A percentile compares a stretch with the other conserved stretches of the same genome.
Conservation (phyloP, 2,888 invertebrate species). For the Clunio marinus region DNA sequence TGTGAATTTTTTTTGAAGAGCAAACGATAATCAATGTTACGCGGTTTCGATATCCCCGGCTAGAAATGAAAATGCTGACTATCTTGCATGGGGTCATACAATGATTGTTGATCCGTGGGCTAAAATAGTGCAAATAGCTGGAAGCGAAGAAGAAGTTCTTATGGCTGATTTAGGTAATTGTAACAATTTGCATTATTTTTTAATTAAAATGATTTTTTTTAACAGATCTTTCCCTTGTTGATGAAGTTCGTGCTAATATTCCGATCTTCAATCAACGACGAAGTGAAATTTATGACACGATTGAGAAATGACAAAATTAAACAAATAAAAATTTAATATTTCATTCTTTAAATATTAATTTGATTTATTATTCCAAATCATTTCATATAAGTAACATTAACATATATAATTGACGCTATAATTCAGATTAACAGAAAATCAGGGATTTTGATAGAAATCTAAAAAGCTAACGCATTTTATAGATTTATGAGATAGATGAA, state of each 20-base stretch:
- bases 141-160: conserved; percentile 66
- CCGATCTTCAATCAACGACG: conserved; percentile 72
- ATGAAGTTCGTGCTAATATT: conserved; percentile 77
- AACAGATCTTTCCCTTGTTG: conserved; percentile 66
- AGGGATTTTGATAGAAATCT: no score
- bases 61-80: conserved; percentile 63
- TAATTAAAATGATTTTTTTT: conserved; percentile 42
- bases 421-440: no score
- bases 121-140: conserved; percentile 64
- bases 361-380: no score
- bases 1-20: no score
- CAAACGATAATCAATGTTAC: conserved; percentile 85
- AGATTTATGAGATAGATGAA: no score
- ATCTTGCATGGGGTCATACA: conserved; percentile 87
- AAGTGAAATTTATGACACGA: conserved; percentile 64
- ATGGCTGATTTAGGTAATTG: conserved; percentile 74
- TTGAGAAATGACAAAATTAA: not conserved
- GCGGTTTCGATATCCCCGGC: conserved; percentile 83
- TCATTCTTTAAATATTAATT: not conserved
- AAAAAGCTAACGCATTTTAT: no score
- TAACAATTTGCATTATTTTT: conserved; percentile 41
- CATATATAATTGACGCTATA: no score
- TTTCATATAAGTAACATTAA: no score
- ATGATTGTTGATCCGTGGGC: conserved; percentile 77
- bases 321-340: not conserved